Base-by-base conservation (phyloP, 2,113 vertebrate species). In the Murina feae region DNA sequence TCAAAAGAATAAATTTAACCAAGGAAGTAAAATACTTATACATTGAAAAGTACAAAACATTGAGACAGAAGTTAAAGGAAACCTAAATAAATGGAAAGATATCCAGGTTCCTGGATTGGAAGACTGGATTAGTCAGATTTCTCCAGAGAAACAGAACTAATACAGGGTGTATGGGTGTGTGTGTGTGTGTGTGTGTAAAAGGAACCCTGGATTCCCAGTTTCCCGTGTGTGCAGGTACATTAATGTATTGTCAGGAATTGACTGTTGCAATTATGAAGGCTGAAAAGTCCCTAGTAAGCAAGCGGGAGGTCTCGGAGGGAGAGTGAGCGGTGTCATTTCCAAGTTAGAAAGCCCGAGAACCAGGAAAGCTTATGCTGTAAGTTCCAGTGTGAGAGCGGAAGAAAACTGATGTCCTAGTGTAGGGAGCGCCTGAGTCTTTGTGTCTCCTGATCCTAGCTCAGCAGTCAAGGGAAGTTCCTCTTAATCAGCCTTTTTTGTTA, bases 101-200 rank as follows among this genome's bases (percentile, higher is more conserved):
- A 86, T 39, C 20, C 63, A 91, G 5, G 21, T 63, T 84, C 20
- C 80, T 51, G 42, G 18, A 86, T 0, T 81, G 17, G 18, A 71
- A 86, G 25, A 80, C 42, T 81, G 9, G 6, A 47, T 51, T 42
- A 51, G 25, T 78, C n/a, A 88, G 4, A 20, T 44, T 76, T 90
- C 51, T 86, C 51, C 82, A 93, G 60, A 81, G 14, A 90, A 90
- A 93, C 5, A 88, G 55, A 90, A 85, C 16, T 47, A 79, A 72
- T 0, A 28, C 18, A 32, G 39, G 72, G 21, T 2, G 30, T 11
- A 9, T 13, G 18, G 1, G 6, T 6, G 55, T 14, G 32, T 13
- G 13, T 16, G 55, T 28, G 20, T 10, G 11, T 35, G 60, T 11
- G 2, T 44, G 6, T 76, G 21, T 69, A 12, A 35, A 35, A 53